These are phyloP conservation scores for Calliphora vomitoria DNA, from an alignment of 2,888 invertebrate species.

Conservation along the genomic window DNA sequence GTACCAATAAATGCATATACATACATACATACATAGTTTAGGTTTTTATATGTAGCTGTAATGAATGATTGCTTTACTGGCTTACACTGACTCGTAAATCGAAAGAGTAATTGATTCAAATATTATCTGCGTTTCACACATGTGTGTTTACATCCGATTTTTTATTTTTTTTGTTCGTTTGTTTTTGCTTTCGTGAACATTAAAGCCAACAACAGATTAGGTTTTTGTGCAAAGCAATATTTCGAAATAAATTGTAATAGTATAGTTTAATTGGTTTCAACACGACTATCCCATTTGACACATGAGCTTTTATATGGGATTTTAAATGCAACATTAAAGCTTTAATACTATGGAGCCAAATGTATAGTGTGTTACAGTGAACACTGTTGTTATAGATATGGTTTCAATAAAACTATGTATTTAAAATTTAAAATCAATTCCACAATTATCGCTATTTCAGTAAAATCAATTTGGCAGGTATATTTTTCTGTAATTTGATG, in stretches of 20 bases:
- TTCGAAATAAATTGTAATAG: conserved; percentile 39
- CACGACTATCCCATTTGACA: conserved; percentile 11
- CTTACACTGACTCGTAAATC: not conserved
- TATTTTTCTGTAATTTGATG: too few species aligned
- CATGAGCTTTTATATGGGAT: not conserved
- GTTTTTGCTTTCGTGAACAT: not conserved
- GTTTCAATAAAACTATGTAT: too few species aligned
- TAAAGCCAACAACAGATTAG: conserved; percentile 1
- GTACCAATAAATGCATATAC: conserved; percentile 13
- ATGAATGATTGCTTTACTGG: not conserved
- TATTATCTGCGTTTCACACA: conserved; percentile 27
- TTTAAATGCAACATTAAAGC: not conserved
- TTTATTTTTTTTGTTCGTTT: not conserved
- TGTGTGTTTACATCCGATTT: conserved; percentile 46
- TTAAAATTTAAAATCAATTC: too few species aligned
- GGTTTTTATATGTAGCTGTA: conserved; percentile 1
- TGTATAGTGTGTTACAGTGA: not conserved
- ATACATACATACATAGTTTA: too few species aligned
- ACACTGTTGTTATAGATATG: too few species aligned
- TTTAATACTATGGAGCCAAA: not conserved
- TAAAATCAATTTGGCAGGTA: too few species aligned
- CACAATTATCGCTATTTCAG: too few species aligned
- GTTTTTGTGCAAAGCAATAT: conserved; percentile 13
- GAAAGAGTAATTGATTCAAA: conserved; percentile 39
- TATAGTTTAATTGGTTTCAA: conserved; percentile 42